A percentile compares a stretch with the other conserved stretches of the same genome.
phyloP scores from a whole-genome alignment of 2,888 invertebrate genomes.

The Polydrusus cervinus region DNA sequence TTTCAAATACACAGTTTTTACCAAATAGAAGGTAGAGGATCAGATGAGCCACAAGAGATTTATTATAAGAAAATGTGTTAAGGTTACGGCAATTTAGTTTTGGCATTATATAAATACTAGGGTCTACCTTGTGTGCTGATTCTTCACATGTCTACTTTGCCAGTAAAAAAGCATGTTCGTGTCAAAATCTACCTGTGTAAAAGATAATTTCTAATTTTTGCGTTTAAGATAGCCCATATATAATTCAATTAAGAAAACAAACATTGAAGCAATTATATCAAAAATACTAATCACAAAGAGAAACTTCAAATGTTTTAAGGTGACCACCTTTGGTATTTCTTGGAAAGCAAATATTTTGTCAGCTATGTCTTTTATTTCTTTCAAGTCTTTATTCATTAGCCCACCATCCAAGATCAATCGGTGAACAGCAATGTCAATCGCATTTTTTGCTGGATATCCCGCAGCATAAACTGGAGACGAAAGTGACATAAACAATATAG shows the following conservation, averaged over 20 bases:
- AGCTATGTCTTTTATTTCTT: background rate
- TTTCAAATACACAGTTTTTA: no score
- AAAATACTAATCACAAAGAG: background rate
- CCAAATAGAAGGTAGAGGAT: no score
- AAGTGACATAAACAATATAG: background rate
- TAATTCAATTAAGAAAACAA: background rate
- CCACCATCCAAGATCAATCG: slow-evolving; percentile 13
- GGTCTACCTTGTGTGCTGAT: no score
- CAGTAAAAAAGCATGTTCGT: background rate
- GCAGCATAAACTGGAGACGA: slow-evolving; percentile 3
- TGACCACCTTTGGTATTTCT: background rate
- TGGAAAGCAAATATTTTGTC: background rate
- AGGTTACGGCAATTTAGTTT: no score
- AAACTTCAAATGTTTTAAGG: background rate
- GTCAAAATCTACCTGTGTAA: background rate
- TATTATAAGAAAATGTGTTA: no score
- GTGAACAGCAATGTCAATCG: background rate
- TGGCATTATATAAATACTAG: no score
- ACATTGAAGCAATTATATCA: background rate
- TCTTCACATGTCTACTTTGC: no score
- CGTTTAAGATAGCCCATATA: background rate
- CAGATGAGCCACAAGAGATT: no score
- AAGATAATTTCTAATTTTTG: background rate
- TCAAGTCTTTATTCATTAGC: background rate
- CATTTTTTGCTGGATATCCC: slow-evolving; percentile 26